These are phyloP conservation scores for Oeneis ivallda DNA, from an alignment of 2,888 invertebrate species.

Conservation along the genomic window DNA sequence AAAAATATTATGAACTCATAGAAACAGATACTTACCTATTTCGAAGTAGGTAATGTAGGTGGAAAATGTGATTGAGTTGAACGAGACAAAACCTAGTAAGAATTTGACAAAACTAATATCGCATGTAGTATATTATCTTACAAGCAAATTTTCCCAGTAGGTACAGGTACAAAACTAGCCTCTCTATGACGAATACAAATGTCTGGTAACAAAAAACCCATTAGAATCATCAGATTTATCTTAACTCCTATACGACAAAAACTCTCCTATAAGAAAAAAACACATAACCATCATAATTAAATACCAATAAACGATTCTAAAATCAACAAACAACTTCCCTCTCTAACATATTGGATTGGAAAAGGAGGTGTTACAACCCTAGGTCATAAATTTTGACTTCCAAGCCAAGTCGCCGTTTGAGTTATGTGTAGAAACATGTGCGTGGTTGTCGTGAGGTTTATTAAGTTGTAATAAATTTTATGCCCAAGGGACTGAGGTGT, in stretches of 20 bases:
- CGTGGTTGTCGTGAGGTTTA: constrained; percentile 70
- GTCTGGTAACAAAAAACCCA: constrained; percentile 15
- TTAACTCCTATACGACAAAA: constrained; percentile 38
- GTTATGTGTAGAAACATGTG: constrained; percentile 71
- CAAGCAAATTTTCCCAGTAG: background rate
- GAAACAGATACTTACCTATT: background rate
- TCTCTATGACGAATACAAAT: background rate
- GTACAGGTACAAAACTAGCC: background rate
- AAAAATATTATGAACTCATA: no score
- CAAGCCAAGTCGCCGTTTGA: constrained; percentile 57
- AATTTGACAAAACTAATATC: background rate
- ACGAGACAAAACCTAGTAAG: background rate
- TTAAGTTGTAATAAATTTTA: constrained; percentile 78
- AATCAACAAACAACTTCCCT: constrained; percentile 62
- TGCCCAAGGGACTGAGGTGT: constrained; percentile 60
- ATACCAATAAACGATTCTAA: constrained; percentile 71
- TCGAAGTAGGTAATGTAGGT: background rate
- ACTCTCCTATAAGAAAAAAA: constrained; percentile 40
- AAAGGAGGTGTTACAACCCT: constrained; percentile 58
- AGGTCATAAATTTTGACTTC: constrained; percentile 77
- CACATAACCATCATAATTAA: constrained; percentile 60
- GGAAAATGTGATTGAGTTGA: background rate
- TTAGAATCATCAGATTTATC: constrained; percentile 18
- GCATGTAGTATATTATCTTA: background rate
- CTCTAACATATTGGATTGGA: constrained; percentile 43